Percentiles rank a stretch among this genome's conserved stretches.
Conservation (phyloP, 1,140 invertebrate genomes). For the Bemisia tabaci region DNA sequence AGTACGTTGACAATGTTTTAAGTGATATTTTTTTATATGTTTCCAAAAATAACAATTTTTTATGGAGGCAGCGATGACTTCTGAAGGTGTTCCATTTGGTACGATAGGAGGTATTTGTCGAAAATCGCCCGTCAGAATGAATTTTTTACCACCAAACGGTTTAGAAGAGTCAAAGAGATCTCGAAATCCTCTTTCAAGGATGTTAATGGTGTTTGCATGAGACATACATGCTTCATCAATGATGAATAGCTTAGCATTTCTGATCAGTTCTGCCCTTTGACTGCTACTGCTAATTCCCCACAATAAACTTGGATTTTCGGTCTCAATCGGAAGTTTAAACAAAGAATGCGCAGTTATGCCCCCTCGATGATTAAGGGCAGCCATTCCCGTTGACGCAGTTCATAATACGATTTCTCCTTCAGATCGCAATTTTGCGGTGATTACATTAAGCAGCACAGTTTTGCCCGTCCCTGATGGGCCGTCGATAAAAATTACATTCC, state of each 20-base stretch:
- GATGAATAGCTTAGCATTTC: slow-evolving; percentile 21
- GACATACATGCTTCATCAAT: slow-evolving; percentile 27
- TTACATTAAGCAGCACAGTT: slow-evolving; percentile 19
- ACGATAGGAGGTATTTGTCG: slow-evolving; percentile 21
- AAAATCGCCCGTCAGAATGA: slow-evolving; percentile 24
- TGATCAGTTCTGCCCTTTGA: slow-evolving; percentile 11
- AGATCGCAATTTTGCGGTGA: slow-evolving; percentile 13
- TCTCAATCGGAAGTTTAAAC: slow-evolving; percentile 13
- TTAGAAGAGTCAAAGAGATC: slow-evolving; percentile 17
- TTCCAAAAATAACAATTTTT: slow-evolving; percentile 16
- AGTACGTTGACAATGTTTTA: slow-evolving; percentile 15
- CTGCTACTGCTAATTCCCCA: slow-evolving; percentile 12
- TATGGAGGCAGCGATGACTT: slow-evolving; percentile 18
- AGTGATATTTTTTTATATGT: slow-evolving; percentile 14
- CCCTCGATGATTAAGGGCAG: slow-evolving; percentile 18
- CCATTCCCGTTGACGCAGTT: slow-evolving; percentile 21
- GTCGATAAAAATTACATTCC: slow-evolving; percentile 16
- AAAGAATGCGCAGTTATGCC: slow-evolving; percentile 11
- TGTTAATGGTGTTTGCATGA: slow-evolving; percentile 19
- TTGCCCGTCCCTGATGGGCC: slow-evolving; percentile 21
- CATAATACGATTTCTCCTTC: slow-evolving; percentile 15
- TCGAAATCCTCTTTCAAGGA: slow-evolving; percentile 18
- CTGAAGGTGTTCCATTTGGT: slow-evolving; percentile 15
- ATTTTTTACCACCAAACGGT: slow-evolving; percentile 24
- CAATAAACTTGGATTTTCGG: slow-evolving; percentile 10